Evolutionary conservation across 1,140 invertebrate genomes (phyloP).

Genomic region (Bombus affinis): DNA sequence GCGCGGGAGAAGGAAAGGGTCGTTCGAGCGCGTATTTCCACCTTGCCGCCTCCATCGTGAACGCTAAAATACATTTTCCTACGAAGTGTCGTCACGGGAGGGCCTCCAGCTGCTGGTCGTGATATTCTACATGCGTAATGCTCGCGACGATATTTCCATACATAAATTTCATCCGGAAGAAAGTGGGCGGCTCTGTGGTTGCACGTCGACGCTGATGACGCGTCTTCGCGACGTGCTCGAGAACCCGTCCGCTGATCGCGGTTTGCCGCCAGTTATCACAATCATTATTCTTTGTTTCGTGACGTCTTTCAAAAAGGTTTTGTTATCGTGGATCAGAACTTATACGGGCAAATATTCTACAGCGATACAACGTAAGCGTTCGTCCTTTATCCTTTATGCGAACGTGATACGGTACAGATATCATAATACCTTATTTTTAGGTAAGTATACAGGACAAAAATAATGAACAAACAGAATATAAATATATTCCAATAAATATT

Average conservation of each 20-base stretch:
- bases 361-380: background rate
- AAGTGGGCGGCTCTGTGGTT: conserved; percentile 66
- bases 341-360: background rate
- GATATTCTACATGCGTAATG: conserved; percentile 80
- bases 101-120: conserved; percentile 75
- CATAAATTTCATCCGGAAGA: conserved; percentile 75
- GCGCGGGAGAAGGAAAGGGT: conserved; percentile 63
- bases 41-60: conserved; percentile 52
- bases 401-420: too few species aligned
- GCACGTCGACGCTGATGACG: conserved; percentile 68
- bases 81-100: conserved; percentile 73
- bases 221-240: conserved; percentile 48
- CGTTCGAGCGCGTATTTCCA: conserved; percentile 75
- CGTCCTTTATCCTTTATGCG: too few species aligned
- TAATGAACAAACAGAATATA: too few species aligned
- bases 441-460: too few species aligned
- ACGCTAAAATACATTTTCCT: conserved; percentile 77
- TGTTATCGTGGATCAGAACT: background rate
- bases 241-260: conserved; percentile 34
- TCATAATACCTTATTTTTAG: too few species aligned
- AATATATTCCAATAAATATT: too few species aligned
- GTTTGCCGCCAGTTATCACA: background rate
- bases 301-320: background rate
- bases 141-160: conserved; percentile 77
- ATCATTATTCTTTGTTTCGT: conserved; percentile 8